Base-by-base conservation (phyloP, 2,113 vertebrate genomes). In the Lota lota region DNA sequence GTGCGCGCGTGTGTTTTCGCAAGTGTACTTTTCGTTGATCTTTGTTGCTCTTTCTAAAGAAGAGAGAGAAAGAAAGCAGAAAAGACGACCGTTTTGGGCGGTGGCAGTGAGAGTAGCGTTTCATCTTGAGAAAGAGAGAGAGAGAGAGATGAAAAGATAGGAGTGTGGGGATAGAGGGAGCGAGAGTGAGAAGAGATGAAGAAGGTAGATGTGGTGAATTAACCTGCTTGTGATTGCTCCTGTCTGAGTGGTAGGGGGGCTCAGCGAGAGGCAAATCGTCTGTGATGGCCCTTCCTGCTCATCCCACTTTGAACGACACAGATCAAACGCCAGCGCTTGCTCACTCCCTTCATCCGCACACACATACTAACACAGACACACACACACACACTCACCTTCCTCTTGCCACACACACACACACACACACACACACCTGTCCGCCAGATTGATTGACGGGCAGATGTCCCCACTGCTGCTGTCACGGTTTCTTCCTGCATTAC, bases 391-490 rank as follows among this genome's bases (percentile, higher is more conserved):
- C 24, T 90, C 86, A 86, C 81, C 83, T n/a, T n/a, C n/a, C n/a
- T n/a, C n/a, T n/a, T n/a, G n/a, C n/a, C n/a, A 74, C 91, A n/a
- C 53, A 47, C 40, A 40, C 40, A 47, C 40, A 40, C 36, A 40
- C 36, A 40, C 36, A 47, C 40, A 47, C 40, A 47, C 40, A 47
- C 6, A 47, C 7, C 8, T 47, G 40, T 28, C 28, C 83, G 74
- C 91, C 90, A 82, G 72, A 83, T 88, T 95, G 95, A 96, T 94
- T 95, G 95, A 90, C 95, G 94, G 70, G 78, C 89, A 77, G 92
- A 86, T 70, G 79, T 88, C 85, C 86, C 76, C 22, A 17, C 16
- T 56, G 53, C 53, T n/a, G 18, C 69, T 14, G 77, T 78, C 22
- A 64, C 74, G 76, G 74, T 79, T 80, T 83, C 85, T 82, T 74